A percentile compares a stretch with the other conserved stretches of the same genome.
Conservation (phyloP, 2,113 vertebrate species). For the Erythrolamprus reginae region DNA sequence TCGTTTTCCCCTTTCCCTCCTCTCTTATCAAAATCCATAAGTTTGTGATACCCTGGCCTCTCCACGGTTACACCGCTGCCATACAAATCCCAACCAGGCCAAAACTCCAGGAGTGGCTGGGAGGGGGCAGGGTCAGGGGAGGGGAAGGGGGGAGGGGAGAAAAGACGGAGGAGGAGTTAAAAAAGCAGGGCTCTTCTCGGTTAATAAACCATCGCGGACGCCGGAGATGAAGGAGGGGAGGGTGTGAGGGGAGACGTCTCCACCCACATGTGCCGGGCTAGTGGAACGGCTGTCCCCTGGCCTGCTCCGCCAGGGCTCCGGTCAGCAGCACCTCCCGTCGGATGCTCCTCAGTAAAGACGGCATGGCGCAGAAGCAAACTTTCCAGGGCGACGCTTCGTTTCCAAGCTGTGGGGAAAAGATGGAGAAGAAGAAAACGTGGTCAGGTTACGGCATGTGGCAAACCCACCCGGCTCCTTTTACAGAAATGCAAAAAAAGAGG, state of each 20-base stretch:
- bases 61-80: slow-evolving; percentile 97
- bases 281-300: slow-evolving; percentile 35
- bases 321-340: slow-evolving; percentile 48
- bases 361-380: slow-evolving; percentile 58
- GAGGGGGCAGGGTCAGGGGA: not conserved
- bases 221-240: slow-evolving; percentile 7
- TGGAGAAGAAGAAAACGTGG: not conserved
- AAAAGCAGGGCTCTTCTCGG: slow-evolving; percentile 33
- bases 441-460: rapidly evolving
- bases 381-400: slow-evolving; percentile 34
- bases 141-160: not conserved
- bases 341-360: slow-evolving; percentile 42
- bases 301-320: slow-evolving; percentile 21
- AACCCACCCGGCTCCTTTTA: not conserved
- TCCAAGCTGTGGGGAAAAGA: slow-evolving; percentile 50
- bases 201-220: slow-evolving; percentile 63
- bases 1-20: slow-evolving; percentile 89
- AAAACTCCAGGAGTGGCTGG: slow-evolving; percentile 64
- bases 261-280: slow-evolving; percentile 55
- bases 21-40: slow-evolving; percentile 99
- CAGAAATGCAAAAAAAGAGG: not conserved
- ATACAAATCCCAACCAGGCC: slow-evolving; percentile 83
- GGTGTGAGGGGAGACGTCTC: slow-evolving; percentile 29
- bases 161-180: slow-evolving; percentile 16
- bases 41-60: slow-evolving; percentile 99